Percentiles rank a stretch among this genome's conserved stretches.
These are phyloP conservation scores for Sebastes paucispinis DNA, from an alignment of 2,797 vertebrate genomes.

Conservation along the genomic window DNA sequence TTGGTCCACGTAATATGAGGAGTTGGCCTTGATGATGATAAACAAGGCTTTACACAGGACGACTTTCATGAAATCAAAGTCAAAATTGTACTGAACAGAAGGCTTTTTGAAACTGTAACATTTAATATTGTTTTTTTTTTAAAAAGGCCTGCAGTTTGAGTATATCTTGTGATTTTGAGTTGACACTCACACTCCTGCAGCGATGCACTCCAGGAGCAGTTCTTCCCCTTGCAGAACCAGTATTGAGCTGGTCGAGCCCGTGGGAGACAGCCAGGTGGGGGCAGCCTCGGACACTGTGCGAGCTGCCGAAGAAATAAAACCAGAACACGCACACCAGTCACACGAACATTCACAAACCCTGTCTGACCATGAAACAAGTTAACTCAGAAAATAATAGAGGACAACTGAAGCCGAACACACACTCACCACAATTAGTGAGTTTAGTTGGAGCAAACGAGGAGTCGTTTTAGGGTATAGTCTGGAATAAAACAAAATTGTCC, in stretches of 20 bases:
- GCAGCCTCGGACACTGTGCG: conserved; percentile 89
- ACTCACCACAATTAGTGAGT: conserved; percentile 86
- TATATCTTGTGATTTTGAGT: background rate
- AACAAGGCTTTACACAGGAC: conserved; percentile 44
- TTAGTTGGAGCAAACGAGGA: conserved; percentile 73
- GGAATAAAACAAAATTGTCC: conserved; percentile 83
- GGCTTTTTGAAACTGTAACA: background rate
- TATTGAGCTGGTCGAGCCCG: conserved; percentile 87
- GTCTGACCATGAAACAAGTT: background rate
- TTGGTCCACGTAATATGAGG: conserved; percentile 94
- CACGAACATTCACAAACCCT: background rate
- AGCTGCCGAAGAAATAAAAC: conserved; percentile 77
- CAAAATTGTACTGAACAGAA: background rate
- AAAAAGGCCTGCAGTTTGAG: background rate
- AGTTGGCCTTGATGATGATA: conserved; percentile 77
- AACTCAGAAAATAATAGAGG: background rate
- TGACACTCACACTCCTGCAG: conserved; percentile 92
- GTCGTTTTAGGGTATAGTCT: conserved; percentile 83
- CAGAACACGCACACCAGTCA: background rate
- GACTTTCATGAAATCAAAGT: conserved; percentile 9
- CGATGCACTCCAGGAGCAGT: conserved; percentile 94
- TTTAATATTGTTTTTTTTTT: background rate
- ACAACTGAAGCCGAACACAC: conserved; percentile 13
- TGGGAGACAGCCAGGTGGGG: conserved; percentile 93
- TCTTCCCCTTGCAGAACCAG: conserved; percentile 92